Evolutionary conservation across 2,797 vertebrate genomes (phyloP), one percentile per base, ranked within the genome.

Genomic region (Clarias platycephalus): DNA sequence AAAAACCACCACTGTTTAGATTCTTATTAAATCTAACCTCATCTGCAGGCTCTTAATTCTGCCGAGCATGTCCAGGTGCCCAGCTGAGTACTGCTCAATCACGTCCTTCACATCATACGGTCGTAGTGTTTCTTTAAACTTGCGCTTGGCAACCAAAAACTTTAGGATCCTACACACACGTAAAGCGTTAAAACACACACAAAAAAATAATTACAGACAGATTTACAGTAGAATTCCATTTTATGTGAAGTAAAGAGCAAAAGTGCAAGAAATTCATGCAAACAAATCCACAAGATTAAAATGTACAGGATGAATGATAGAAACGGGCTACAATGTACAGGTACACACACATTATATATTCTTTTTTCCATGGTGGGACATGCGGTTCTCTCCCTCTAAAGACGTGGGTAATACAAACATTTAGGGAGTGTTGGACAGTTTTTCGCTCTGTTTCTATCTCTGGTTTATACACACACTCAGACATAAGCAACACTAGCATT

Each of bases 81-180:
- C 98, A 0, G 98, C 98, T 0, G 98, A 99, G 91, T 99, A 99
- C 92, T 99, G 98, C 92, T 99, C 98, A 0, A 99, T 99, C 88
- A 99, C 98, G 0, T 99, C 98, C 92, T 99, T 99, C 83, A 99
- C 98, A 0, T 99, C 98, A 0, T 99, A 99, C 0, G 98, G 98
- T 68, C 98, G 95, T 89, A 99, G 88, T 0, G 97, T 99, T 94
- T 99, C 98, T 93, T 99, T 99, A 91, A 99, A 99, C 92, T 99
- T 99, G 89, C 97, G 96, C 93, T 99, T 99, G 87, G 98, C 98
- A 90, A 99, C 98, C 76, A 99, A 94, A 91, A 99, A 99, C 92
- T 98, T 99, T n/a, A 99, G 93, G 89, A 97, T 99, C 93, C 98
- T 99, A 86, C 62, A 80, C 62, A 80, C 15, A 72, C 62, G 24